phyloP scores from a whole-genome alignment of 92 coral and sea anemone species.

The Porites evermanni region DNA sequence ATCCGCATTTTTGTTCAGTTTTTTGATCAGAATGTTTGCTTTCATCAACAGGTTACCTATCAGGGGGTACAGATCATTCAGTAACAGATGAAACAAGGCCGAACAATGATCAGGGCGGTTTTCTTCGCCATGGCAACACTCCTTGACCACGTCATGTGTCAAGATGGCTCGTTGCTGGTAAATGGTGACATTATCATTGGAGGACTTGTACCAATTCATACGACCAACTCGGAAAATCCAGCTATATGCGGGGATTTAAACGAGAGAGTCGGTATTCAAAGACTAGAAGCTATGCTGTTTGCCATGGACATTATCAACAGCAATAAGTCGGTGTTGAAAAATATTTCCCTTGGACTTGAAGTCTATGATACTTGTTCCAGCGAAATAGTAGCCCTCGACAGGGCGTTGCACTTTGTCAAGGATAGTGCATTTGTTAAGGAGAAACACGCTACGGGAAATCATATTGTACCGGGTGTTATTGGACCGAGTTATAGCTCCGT shows the following conservation, averaged over 20 bases:
- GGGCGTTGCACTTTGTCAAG: slow-evolving; percentile 78
- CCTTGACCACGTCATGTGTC: slow-evolving; percentile 15
- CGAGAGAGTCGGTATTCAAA: slow-evolving; percentile 91
- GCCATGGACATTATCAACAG: slow-evolving; percentile 87
- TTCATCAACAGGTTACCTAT: too few relatives aligned
- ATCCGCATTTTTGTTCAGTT: too few relatives aligned
- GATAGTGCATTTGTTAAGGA: slow-evolving; percentile 53
- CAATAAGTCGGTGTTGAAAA: slow-evolving; percentile 65
- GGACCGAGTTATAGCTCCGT: slow-evolving; percentile 85
- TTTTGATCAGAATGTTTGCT: too few relatives aligned
- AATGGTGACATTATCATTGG: slow-evolving; percentile 83
- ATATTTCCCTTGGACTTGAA: slow-evolving; percentile 82
- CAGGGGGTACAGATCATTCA: too few relatives aligned
- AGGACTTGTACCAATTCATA: slow-evolving; percentile 91
- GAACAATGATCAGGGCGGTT: slow-evolving; percentile 1
- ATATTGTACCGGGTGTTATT: slow-evolving; percentile 72
- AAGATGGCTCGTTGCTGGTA: slow-evolving; percentile 32
- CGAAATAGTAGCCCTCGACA: slow-evolving; percentile 85
- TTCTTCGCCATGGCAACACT: slow-evolving; percentile 21
- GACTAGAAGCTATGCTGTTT: slow-evolving; percentile 89
- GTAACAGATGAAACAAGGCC: neutral
- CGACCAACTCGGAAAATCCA: slow-evolving; percentile 41
- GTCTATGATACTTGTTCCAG: slow-evolving; percentile 89
- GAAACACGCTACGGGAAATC: slow-evolving; percentile 15
- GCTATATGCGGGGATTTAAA: slow-evolving; percentile 46